Percentiles rank a stretch among this genome's conserved stretches.
Evolutionary conservation across 2,113 vertebrate genomes (phyloP).

Genomic region (Sylvia atricapilla): DNA sequence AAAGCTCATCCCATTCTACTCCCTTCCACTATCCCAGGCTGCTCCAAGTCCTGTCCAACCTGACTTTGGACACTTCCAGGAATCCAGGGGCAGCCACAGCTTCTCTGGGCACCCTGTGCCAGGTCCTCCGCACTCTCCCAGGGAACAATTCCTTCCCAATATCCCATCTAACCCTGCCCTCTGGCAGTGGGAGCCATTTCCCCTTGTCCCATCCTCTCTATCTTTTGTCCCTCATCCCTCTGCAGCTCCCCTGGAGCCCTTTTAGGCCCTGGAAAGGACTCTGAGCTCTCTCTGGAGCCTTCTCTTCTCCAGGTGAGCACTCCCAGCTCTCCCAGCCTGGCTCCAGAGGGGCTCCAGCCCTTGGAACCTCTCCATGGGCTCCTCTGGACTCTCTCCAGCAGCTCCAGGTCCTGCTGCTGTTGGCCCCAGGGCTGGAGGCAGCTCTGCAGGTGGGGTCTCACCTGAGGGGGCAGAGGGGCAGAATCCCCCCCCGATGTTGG

Average conservation of each 20-base stretch:
- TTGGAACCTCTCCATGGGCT: fast-evolving
- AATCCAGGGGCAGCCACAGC: background rate
- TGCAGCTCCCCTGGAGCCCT: background rate
- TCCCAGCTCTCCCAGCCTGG: background rate
- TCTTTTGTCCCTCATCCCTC: background rate
- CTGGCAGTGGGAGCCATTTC: background rate
- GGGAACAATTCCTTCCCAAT: background rate
- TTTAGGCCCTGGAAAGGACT: background rate
- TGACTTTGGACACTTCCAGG: background rate
- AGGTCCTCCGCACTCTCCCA: background rate
- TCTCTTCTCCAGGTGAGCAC: background rate
- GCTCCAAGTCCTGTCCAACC: fast-evolving
- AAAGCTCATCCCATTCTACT: background rate
- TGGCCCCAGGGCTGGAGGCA: background rate
- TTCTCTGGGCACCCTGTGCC: background rate
- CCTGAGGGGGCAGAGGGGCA: background rate
- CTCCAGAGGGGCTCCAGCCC: background rate
- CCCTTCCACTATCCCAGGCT: fast-evolving
- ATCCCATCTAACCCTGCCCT: background rate
- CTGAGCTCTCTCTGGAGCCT: background rate
- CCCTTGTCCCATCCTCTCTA: background rate
- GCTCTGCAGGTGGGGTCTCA: background rate
- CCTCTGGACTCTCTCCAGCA: background rate
- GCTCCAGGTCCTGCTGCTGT: background rate
- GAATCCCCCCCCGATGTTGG: background rate